Base-by-base conservation (phyloP, 2,113 vertebrate genomes). In the Thinocorus orbignyianus region DNA sequence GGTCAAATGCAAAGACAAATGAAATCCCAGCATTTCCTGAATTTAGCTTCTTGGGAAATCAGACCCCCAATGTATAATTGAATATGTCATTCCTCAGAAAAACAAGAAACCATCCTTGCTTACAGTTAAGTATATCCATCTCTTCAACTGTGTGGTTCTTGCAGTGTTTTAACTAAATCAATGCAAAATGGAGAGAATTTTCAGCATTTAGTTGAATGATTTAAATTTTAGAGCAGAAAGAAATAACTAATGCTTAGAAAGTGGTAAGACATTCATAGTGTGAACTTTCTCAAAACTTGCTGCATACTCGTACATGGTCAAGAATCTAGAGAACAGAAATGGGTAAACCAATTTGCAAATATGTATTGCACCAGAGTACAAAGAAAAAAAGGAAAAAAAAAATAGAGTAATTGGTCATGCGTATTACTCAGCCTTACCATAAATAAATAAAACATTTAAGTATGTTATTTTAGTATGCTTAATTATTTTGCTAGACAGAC, bases 1-100 rank as follows among this genome's bases (percentile, higher is more conserved):
- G 72, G 84, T 92, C 64, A 92, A 48, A 86, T 17, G 31, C 25
- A 70, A 61, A 88, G 83, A 73, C 1, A 5, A 54, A 72, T 70
- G 72, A 86, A 94, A 94, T 91, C 55, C 81, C 64, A 66, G 72
- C 44, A 74, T 92, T 94, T 95, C 69, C 92, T 89, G 68, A 74
- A 78, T 62, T 89, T 86, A 84, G 77, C 42, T 60, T 81, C 82
- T 92, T 70, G 81, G 80, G 90, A 92, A 88, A 92, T 86, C 80
- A 84, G 72, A n/a, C 20, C 22, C 54, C 57, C 26, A 37, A 13
- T 54, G 8, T 61, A 44, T 84, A 80, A 78, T 24, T 86, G 77
- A 82, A 17, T 57, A 31, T 46, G 54, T 39, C 16, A 52, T 73
- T 92, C 91, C 58, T 28, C 11, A 10, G 86, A 80, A 88, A 80